Conservation (phyloP, 1,140 invertebrate species). For the Trachymyrmex cornetzi region DNA sequence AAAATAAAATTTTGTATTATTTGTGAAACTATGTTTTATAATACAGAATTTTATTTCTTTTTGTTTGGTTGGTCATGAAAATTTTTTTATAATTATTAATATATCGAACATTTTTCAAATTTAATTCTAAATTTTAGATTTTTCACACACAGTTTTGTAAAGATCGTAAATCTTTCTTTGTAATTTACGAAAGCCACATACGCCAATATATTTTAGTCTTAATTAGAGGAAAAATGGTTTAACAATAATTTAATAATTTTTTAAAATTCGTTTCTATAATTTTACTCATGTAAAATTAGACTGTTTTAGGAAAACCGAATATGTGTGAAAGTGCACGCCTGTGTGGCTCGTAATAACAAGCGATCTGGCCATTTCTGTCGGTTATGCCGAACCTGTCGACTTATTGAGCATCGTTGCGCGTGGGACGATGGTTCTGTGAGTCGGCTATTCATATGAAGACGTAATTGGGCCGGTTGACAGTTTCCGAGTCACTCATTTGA, state of each 20-base stretch:
- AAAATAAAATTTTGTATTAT: slow-evolving; percentile 21
- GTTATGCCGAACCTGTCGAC: slow-evolving; percentile 78
- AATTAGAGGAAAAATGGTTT: neutral
- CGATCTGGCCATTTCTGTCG: slow-evolving; percentile 74
- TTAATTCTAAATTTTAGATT: neutral
- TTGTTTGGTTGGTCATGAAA: too few species aligned
- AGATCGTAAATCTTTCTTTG: neutral
- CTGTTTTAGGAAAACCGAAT: slow-evolving; percentile 23
- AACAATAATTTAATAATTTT: neutral
- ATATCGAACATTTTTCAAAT: slow-evolving; percentile 18
- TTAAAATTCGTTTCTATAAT: neutral
- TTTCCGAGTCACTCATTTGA: slow-evolving; percentile 85
- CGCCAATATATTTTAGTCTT: neutral
- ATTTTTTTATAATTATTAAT: neutral
- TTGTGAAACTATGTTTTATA: neutral
- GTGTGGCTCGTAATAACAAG: slow-evolving; percentile 39
- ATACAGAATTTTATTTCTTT: too few species aligned
- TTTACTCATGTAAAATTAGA: slow-evolving; percentile 5
- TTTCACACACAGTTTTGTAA: neutral
- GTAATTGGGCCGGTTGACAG: slow-evolving; percentile 84
- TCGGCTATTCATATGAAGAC: slow-evolving; percentile 82
- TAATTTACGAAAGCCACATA: neutral
- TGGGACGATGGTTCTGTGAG: slow-evolving; percentile 78
- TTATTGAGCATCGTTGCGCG: slow-evolving; percentile 75
- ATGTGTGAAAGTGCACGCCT: slow-evolving; percentile 50